Conservation (phyloP, 2,113 vertebrate species). For the Phalacrocorax pelagicus region DNA sequence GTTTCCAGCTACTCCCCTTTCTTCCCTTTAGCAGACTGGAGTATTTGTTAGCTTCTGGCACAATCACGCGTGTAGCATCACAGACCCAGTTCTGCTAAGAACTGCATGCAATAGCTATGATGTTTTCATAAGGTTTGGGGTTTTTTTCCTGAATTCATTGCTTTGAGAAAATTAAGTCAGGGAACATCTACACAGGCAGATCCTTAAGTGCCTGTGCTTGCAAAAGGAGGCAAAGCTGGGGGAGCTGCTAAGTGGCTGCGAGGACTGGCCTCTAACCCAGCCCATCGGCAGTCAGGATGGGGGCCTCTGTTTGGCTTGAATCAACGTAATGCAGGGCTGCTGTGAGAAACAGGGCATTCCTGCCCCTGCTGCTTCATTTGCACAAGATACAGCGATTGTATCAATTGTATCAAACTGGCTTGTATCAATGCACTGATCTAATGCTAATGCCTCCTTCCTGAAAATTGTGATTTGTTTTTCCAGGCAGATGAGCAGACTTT, state of each 20-base stretch:
- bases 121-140: not conserved
- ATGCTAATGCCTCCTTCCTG: not conserved
- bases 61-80: fast-evolving
- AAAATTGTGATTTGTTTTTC: not conserved
- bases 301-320: not conserved
- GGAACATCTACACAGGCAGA: not conserved
- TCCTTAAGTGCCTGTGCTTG: not conserved
- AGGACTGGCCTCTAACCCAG: not conserved
- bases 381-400: not conserved
- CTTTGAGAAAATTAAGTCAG: not conserved
- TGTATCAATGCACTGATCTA: not conserved
- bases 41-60: not conserved
- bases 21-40: not conserved
- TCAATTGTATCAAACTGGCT: too few relatives aligned
- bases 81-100: not conserved
- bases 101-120: not conserved
- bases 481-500: not conserved
- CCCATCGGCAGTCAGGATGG: fast-evolving
- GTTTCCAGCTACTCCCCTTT: not conserved
- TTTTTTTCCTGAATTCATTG: not conserved
- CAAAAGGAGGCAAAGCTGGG: not conserved
- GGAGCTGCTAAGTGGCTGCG: not conserved
- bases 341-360: not conserved
- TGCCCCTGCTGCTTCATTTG: not conserved
- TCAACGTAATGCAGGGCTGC: not conserved